These are phyloP conservation scores for Hirtodrosophila histrioides DNA, from an alignment of 2,888 invertebrate species.

Conservation along the genomic window DNA sequence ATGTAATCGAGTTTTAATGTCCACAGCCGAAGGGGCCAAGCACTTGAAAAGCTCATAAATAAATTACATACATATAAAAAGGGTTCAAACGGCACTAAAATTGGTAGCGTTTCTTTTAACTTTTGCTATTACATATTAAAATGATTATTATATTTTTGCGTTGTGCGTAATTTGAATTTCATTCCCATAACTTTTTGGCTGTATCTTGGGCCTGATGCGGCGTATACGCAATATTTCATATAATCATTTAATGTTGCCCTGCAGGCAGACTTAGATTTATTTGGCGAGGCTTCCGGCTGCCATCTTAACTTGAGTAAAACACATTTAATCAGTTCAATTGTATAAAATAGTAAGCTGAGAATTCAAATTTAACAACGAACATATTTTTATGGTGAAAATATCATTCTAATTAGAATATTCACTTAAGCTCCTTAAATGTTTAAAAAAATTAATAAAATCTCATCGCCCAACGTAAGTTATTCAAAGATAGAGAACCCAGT, in stretches of 20 bases:
- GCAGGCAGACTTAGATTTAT: slow-evolving; percentile 27
- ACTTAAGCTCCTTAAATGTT: no score
- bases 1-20: slow-evolving; percentile 74
- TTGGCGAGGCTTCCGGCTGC: background rate
- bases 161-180: slow-evolving; percentile 33
- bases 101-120: slow-evolving; percentile 43
- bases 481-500: no score
- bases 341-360: no score
- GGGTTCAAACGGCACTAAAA: slow-evolving; percentile 60
- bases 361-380: no score
- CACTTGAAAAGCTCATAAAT: slow-evolving; percentile 63
- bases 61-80: slow-evolving; percentile 61
- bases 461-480: no score
- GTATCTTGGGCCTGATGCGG: background rate
- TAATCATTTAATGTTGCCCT: slow-evolving; percentile 10
- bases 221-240: slow-evolving; percentile 39
- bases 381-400: no score
- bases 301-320: background rate
- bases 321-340: background rate
- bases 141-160: slow-evolving; percentile 31
- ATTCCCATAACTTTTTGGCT: slow-evolving; percentile 36
- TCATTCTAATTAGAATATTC: no score
- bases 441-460: no score
- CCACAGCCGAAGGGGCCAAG: slow-evolving; percentile 24
- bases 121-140: slow-evolving; percentile 54